Conservation (phyloP, 2,888 invertebrate genomes). For the Chalcosyrphus nemorum region DNA sequence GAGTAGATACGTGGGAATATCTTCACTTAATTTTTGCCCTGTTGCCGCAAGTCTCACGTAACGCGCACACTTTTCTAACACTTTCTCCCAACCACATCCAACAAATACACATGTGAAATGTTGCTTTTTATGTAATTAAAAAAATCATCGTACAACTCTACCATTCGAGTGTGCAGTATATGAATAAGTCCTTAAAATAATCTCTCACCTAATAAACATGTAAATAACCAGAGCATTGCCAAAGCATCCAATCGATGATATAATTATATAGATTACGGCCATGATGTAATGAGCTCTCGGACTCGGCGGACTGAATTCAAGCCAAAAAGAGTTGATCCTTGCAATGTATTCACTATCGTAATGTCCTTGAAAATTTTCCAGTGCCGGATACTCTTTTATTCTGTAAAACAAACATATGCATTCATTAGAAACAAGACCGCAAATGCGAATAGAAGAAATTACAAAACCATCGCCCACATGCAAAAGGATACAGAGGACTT, state of each 20-base stretch:
- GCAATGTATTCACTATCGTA: constrained; percentile 78
- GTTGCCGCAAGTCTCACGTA: no score
- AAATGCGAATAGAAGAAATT: not conserved
- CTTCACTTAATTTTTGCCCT: no score
- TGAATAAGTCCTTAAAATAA: not conserved
- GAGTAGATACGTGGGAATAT: no score
- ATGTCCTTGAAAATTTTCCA: constrained; percentile 76
- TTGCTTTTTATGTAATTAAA: no score
- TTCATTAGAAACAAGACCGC: not conserved
- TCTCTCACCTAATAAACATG: constrained; percentile 87
- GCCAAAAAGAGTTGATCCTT: constrained; percentile 88
- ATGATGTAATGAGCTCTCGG: constrained; percentile 84
- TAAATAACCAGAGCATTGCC: constrained; percentile 89
- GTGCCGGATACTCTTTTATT: constrained; percentile 65
- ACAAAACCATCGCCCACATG: not conserved
- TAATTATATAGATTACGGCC: constrained; percentile 85
- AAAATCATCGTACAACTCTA: not conserved
- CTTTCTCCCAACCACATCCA: no score
- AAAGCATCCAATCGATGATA: constrained; percentile 86
- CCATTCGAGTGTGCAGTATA: not conserved
- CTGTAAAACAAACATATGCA: constrained; percentile 9
- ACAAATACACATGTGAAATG: no score
- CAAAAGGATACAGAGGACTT: not conserved
- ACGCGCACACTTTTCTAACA: no score
- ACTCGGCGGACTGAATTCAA: constrained; percentile 86